phyloP scores from a whole-genome alignment of 1,140 invertebrate species.

The Apis laboriosa region DNA sequence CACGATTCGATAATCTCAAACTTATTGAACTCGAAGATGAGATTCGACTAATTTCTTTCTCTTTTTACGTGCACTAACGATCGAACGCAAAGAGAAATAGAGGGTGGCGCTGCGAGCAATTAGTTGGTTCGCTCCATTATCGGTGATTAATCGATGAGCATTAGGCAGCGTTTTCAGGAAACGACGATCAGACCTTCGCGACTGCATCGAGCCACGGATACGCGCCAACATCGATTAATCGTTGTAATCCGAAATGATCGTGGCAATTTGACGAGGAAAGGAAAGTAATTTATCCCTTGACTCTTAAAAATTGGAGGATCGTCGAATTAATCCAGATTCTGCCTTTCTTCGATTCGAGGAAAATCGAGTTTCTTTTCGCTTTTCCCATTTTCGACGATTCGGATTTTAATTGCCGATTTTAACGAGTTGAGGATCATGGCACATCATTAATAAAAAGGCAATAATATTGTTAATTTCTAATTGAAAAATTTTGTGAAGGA shows the following conservation, averaged over 20 bases:
- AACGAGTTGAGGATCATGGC: too few species aligned
- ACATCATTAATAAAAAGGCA: too few species aligned
- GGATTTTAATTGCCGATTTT: too few species aligned
- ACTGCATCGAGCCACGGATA: conserved; percentile 23
- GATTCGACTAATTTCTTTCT: conserved; percentile 20
- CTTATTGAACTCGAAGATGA: neutral
- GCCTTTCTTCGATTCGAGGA: too few species aligned
- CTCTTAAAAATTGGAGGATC: neutral
- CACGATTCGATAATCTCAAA: neutral
- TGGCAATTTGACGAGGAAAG: conserved; percentile 35
- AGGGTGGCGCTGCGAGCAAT: conserved; percentile 21
- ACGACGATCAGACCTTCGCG: conserved; percentile 28
- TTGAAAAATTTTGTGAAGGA: too few species aligned
- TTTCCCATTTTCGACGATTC: too few species aligned
- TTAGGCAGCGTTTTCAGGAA: conserved; percentile 41
- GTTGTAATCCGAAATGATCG: conserved; percentile 41
- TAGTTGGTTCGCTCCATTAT: conserved; percentile 27
- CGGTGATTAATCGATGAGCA: conserved; percentile 46
- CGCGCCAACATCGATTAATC: conserved; percentile 25
- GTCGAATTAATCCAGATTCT: too few species aligned
- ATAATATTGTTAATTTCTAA: too few species aligned
- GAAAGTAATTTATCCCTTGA: conserved; percentile 13
- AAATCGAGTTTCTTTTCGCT: too few species aligned
- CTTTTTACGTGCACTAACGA: neutral
- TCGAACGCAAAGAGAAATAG: neutral